Conservation (phyloP, 2,113 vertebrate species). For the Casuarius casuarius region DNA sequence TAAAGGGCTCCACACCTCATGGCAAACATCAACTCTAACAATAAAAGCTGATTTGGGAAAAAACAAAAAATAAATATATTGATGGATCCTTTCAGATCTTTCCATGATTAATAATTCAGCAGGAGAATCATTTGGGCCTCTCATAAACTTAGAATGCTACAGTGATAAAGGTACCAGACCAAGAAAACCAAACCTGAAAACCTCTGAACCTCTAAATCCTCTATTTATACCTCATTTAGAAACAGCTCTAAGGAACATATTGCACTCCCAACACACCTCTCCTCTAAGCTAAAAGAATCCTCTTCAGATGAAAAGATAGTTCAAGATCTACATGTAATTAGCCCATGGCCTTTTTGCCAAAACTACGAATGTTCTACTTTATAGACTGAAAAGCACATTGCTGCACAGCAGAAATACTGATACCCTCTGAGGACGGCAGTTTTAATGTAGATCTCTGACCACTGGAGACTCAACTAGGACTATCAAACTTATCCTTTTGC, state of each 20-base stretch:
- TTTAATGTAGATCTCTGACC: background rate
- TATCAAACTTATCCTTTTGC: background rate
- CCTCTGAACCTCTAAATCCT: background rate
- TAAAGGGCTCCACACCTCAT: background rate
- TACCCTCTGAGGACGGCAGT: background rate
- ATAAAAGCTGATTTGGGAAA: background rate
- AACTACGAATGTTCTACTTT: background rate
- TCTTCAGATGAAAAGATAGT: background rate
- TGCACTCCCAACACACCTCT: background rate
- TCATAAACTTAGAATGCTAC: background rate
- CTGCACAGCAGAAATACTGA: background rate
- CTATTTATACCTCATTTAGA: background rate
- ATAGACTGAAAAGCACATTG: background rate
- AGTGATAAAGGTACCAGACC: background rate
- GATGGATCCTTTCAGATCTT: background rate
- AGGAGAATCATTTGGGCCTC: background rate
- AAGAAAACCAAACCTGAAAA: background rate
- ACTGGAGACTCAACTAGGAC: background rate
- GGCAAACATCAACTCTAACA: background rate
- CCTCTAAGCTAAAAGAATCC: background rate
- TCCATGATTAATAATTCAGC: conserved; percentile 27
- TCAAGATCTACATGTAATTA: background rate
- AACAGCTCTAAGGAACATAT: background rate
- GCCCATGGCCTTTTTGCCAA: background rate
- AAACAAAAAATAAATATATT: background rate